A percentile compares a stretch with the other conserved stretches of the same genome.
These are phyloP conservation scores for Pterocles gutturalis DNA, from an alignment of 2,113 vertebrate genomes.

Conservation along the genomic window DNA sequence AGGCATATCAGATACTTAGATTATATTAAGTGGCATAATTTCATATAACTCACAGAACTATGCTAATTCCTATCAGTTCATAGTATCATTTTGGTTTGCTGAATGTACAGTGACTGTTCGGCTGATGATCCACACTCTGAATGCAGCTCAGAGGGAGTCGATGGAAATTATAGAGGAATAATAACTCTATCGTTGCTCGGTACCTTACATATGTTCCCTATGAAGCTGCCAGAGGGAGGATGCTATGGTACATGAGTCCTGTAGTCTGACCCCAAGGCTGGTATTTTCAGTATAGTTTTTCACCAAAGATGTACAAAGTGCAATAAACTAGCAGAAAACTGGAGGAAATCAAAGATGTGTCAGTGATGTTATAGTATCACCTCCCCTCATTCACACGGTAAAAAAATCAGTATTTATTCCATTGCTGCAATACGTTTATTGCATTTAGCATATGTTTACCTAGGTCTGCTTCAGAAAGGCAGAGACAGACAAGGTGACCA, in stretches of 20 bases:
- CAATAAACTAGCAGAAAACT: not conserved
- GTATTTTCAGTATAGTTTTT: not conserved
- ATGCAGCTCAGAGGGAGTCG: not conserved
- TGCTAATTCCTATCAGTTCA: not conserved
- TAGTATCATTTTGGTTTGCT: not conserved
- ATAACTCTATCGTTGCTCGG: not conserved
- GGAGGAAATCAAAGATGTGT: not conserved
- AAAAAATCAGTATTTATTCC: not conserved
- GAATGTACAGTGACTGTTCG: not conserved
- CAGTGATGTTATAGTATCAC: not conserved
- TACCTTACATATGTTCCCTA: not conserved
- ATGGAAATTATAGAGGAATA: not conserved
- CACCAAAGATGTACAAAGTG: not conserved
- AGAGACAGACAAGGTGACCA: not conserved
- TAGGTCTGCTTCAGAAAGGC: not conserved
- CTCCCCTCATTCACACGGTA: not conserved
- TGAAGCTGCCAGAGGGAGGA: not conserved
- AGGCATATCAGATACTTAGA: not conserved
- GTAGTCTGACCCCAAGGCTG: rapidly evolving
- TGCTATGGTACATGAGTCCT: not conserved
- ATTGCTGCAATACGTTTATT: not conserved
- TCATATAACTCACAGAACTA: not conserved
- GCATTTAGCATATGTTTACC: not conserved
- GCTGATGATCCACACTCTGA: not conserved
- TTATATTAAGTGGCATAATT: not conserved